Evolutionary conservation across 2,113 vertebrate genomes (phyloP).

Genomic region (Ploceus nigricollis): DNA sequence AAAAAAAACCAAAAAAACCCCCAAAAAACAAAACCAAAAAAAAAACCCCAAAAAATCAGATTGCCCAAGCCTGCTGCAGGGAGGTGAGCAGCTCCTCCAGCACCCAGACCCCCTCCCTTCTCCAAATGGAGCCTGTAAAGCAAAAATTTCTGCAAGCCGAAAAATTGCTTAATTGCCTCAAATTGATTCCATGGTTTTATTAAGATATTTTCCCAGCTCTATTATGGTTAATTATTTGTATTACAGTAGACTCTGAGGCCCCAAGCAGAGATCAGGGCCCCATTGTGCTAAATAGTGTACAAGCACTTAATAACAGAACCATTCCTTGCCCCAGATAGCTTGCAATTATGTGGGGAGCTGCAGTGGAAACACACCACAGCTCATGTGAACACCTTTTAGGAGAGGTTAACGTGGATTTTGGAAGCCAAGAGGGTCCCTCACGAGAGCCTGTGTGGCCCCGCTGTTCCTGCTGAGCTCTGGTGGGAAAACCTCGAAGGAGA

Average conservation of each 20-base stretch:
- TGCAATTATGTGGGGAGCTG: neutral
- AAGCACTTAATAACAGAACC: conserved; percentile 35
- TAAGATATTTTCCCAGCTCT: conserved; percentile 59
- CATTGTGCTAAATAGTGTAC: conserved; percentile 31
- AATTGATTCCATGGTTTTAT: conserved; percentile 60
- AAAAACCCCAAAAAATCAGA: neutral
- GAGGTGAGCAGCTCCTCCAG: neutral
- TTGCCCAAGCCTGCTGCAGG: neutral
- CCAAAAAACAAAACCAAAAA: neutral
- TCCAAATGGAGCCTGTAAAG: neutral
- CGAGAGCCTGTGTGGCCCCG: neutral
- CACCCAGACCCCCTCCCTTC: neutral
- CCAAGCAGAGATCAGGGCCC: conserved; percentile 54
- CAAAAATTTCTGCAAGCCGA: conserved; percentile 36
- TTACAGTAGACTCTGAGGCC: conserved; percentile 52
- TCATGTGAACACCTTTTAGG: neutral
- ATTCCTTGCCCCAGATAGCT: conserved; percentile 35
- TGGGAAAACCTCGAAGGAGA: neutral
- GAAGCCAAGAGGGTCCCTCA: neutral
- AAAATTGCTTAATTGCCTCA: conserved; percentile 62
- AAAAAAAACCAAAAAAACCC: neutral
- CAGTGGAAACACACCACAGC: neutral
- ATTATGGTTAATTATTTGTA: conserved; percentile 65
- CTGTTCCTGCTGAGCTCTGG: neutral
- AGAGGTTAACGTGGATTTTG: neutral